Base-by-base conservation (phyloP, 92 coral and sea anemone species). In the Metridium senile region DNA sequence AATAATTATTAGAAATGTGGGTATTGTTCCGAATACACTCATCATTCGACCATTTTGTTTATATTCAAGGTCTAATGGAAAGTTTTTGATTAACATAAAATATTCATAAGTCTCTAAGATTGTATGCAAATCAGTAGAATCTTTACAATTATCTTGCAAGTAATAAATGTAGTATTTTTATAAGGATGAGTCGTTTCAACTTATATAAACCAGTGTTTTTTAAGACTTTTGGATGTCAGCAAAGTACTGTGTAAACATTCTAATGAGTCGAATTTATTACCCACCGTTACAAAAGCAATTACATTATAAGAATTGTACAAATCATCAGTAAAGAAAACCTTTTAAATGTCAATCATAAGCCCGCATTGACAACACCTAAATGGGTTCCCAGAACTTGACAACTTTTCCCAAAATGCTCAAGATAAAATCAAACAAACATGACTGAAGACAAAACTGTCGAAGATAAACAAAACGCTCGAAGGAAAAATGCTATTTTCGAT, bases 71-170 rank as follows among this genome's bases (percentile, higher is more conserved):
- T 62, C 52, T 73, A 33, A 58, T 73, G 78, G 56, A 33, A 22
- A 62, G 56, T 34, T 73, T 58, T 54, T 73, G 78, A 73, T 73
- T 73, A 62, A 49, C 31, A 73, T 73, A 8, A 73, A 73, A 73
- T 58, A 73, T 73, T 73, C 21, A 73, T 73, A 58, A 58, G 46
- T 57, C 23, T 47, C 8, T 58, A 73, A 73, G 65, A 62, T 73
- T 73, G 66, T 58, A 73, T 73, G 78, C 66, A 73, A 73, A 73
- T 73, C 54, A 73, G 16, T 56, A 62, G 53, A 47, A 53, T 51
- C 30, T 25, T 71, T 20, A 28, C 22, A 71, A 18, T 21, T 6
- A 21, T 31, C 16, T 28, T 28, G 25, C 59, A 28, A 6, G 65
- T 58, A 17, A 1, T 23, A n/a, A n/a, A 22, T 59, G 27, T 8